Conservation (phyloP, 1,140 invertebrate species). For the Rhynchophorus ferrugineus region DNA sequence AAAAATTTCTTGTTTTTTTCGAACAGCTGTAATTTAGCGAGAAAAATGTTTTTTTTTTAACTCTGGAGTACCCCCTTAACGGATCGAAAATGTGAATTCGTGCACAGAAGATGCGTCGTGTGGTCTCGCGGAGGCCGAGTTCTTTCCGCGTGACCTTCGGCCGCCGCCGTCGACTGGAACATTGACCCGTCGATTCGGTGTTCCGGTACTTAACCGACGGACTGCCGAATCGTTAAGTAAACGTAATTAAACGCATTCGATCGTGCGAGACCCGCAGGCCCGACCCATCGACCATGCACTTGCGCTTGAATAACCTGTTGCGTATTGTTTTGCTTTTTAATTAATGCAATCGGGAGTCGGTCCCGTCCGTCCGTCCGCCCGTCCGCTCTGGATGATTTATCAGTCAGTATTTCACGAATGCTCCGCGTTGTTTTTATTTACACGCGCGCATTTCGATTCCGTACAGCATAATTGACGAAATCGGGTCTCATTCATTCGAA, state of each 20-base stretch:
- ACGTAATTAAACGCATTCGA: constrained; percentile 14
- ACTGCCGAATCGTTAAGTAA: constrained; percentile 17
- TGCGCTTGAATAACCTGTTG: not conserved
- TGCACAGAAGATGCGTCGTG: too few relatives aligned
- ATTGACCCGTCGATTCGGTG: constrained; percentile 16
- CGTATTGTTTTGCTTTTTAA: constrained; percentile 11
- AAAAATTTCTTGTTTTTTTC: too few relatives aligned
- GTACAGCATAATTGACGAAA: too few relatives aligned
- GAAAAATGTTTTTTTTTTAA: too few relatives aligned
- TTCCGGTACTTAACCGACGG: constrained; percentile 13
- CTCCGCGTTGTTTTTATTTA: too few relatives aligned
- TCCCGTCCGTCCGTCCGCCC: not conserved
- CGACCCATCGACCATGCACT: not conserved
- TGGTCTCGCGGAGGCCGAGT: too few relatives aligned
- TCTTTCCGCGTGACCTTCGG: constrained; percentile 14
- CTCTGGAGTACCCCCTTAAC: too few relatives aligned
- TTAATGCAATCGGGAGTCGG: constrained; percentile 8
- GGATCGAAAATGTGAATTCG: too few relatives aligned
- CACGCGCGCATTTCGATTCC: too few relatives aligned
- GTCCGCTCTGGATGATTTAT: not conserved
- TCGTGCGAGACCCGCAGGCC: constrained; percentile 8
- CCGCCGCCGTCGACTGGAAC: constrained; percentile 6
- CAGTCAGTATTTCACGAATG: not conserved
- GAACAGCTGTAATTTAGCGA: too few relatives aligned
- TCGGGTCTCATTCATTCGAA: too few relatives aligned